Percentiles rank a stretch among this genome's conserved stretches.
Evolutionary conservation across 2,797 vertebrate species (phyloP).

Genomic region (Arvicola amphibius): DNA sequence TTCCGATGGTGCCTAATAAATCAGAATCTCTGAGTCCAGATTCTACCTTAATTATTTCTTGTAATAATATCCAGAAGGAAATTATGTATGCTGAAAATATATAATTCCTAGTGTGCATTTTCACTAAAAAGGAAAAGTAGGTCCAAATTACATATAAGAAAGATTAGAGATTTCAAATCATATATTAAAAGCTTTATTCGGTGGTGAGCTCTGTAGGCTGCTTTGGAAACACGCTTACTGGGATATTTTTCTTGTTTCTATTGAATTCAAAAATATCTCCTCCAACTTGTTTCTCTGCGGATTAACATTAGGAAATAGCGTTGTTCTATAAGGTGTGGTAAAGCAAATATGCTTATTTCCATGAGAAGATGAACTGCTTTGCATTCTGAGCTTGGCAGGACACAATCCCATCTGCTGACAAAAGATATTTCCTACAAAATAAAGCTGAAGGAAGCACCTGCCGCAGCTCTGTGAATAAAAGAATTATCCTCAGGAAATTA

Average conservation of each 20-base stretch:
- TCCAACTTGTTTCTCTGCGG: constrained; percentile 24
- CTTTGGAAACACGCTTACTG: constrained; percentile 48
- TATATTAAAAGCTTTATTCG: constrained; percentile 32
- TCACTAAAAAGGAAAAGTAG: not conserved
- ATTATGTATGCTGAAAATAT: not conserved
- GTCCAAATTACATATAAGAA: not conserved
- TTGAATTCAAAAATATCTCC: constrained; percentile 42
- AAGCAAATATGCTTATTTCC: constrained; percentile 65
- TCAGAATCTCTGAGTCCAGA: not conserved
- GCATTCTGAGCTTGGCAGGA: constrained; percentile 52
- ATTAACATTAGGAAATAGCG: constrained; percentile 40
- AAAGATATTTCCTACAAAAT: constrained; percentile 63
- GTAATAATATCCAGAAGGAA: not conserved
- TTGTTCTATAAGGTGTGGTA: constrained; percentile 58
- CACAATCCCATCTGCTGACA: constrained; percentile 62
- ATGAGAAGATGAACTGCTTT: constrained; percentile 67
- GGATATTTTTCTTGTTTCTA: constrained; percentile 49
- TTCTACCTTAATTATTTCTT: constrained; percentile 33
- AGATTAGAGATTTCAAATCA: constrained; percentile 25
- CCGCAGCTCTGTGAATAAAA: constrained; percentile 34
- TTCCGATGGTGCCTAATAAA: constrained; percentile 12
- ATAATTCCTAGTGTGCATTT: not conserved
- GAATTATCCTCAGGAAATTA: constrained; percentile 53
- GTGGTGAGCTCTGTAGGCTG: not conserved
- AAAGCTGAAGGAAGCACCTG: constrained; percentile 28